These are phyloP conservation scores for Matsumurasca onukii DNA, from an alignment of 1,140 invertebrate genomes.

Conservation along the genomic window DNA sequence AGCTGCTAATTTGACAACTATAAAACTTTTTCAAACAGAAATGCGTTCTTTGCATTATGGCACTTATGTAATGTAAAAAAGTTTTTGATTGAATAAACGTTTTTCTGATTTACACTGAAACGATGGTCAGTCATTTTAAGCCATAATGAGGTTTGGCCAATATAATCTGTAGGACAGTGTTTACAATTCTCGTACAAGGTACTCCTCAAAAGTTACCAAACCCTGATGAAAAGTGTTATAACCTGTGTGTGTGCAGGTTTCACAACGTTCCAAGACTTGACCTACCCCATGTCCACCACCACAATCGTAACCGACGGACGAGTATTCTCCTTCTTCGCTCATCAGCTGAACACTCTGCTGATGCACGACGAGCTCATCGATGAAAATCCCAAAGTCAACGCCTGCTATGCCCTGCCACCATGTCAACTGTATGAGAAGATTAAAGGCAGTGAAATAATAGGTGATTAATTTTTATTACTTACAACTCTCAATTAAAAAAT, in stretches of 20 bases:
- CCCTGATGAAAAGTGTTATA: not conserved
- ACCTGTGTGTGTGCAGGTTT: conserved; percentile 71
- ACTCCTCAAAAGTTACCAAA: no score
- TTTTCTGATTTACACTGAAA: no score
- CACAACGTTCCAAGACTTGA: conserved; percentile 80
- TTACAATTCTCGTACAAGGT: no score
- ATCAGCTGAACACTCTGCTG: conserved; percentile 84
- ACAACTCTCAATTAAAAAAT: no score
- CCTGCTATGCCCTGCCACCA: conserved; percentile 75
- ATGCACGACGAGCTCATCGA: conserved; percentile 60
- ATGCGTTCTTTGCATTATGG: no score
- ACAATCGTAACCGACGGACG: conserved; percentile 82
- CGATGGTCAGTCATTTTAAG: no score
- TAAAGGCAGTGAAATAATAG: conserved; percentile 50
- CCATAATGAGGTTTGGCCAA: no score
- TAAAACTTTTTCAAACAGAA: no score
- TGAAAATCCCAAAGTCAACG: conserved; percentile 69
- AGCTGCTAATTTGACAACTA: no score
- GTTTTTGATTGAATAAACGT: no score
- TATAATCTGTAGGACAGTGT: no score
- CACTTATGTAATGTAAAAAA: no score
- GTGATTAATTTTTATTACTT: conserved; percentile 27
- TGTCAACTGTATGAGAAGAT: conserved; percentile 74
- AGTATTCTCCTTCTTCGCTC: conserved; percentile 78
- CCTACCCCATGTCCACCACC: conserved; percentile 85